phyloP scores from a whole-genome alignment of 1,140 invertebrate species.

The Eufriesea mexicana region DNA sequence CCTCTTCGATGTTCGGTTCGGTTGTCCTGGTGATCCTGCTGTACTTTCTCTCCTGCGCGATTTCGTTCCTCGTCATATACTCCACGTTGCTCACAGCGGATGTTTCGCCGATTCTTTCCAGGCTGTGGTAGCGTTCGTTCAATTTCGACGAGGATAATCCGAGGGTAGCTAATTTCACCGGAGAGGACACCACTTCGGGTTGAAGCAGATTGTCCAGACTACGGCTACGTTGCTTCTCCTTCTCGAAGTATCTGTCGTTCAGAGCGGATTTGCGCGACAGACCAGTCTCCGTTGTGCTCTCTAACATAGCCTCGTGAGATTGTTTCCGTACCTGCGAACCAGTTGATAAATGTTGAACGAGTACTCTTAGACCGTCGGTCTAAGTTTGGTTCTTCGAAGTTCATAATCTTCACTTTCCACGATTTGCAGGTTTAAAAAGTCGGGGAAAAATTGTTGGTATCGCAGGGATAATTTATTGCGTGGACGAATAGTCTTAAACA shows the following conservation, averaged over 20 bases:
- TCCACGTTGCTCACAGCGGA: slow-evolving; percentile 81
- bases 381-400: too few relatives aligned
- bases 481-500: too few relatives aligned
- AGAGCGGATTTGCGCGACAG: slow-evolving; percentile 92
- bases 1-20: slow-evolving; percentile 82
- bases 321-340: slow-evolving; percentile 84
- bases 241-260: slow-evolving; percentile 94
- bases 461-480: too few relatives aligned
- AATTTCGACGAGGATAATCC: slow-evolving; percentile 91
- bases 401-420: too few relatives aligned
- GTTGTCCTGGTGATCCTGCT: slow-evolving; percentile 80
- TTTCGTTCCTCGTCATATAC: slow-evolving; percentile 84
- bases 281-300: slow-evolving; percentile 81
- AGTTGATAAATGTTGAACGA: not conserved
- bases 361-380: too few relatives aligned
- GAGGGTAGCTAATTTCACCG: slow-evolving; percentile 85
- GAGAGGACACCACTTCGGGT: slow-evolving; percentile 80
- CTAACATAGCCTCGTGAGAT: slow-evolving; percentile 86
- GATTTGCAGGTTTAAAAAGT: too few relatives aligned
- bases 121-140: slow-evolving; percentile 93
- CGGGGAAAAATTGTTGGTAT: too few relatives aligned
- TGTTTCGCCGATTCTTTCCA: slow-evolving; percentile 86
- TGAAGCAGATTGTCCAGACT: slow-evolving; percentile 91
- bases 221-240: slow-evolving; percentile 90
- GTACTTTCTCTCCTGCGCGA: slow-evolving; percentile 79